Conservation (phyloP, 2,113 vertebrate genomes). For the Chamaea fasciata region DNA sequence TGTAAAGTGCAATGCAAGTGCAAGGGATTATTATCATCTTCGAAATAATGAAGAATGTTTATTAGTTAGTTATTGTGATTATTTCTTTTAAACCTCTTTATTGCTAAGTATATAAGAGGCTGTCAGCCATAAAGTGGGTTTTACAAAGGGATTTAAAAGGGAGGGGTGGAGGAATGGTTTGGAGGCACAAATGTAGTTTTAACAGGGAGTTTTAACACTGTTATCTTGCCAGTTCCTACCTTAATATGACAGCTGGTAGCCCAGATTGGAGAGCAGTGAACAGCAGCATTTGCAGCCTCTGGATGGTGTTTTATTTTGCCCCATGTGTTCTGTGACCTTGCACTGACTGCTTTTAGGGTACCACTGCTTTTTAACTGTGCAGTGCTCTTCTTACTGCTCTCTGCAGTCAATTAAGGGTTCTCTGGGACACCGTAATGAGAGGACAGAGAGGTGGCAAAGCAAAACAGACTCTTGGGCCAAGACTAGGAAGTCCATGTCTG, state of each 20-base stretch:
- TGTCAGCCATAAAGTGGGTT: conserved; percentile 33
- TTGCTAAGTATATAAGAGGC: background rate
- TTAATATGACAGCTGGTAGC: background rate
- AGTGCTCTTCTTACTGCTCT: background rate
- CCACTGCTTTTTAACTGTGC: too few species aligned
- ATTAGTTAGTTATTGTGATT: conserved; percentile 60
- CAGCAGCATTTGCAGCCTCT: background rate
- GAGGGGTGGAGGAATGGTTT: background rate
- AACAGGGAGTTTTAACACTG: background rate
- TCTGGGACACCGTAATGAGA: background rate
- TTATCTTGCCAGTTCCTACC: background rate
- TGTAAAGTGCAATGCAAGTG: conserved; percentile 45
- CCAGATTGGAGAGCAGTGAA: background rate
- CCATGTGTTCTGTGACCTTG: background rate
- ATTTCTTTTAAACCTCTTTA: conserved; percentile 55
- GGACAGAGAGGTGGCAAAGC: background rate
- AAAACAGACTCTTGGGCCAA: fast-evolving
- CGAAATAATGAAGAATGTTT: conserved; percentile 55
- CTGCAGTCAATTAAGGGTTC: background rate
- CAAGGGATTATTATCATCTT: conserved; percentile 51
- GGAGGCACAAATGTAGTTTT: background rate
- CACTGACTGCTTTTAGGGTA: background rate
- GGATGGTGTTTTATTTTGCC: background rate
- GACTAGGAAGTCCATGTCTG: background rate
- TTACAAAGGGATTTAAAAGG: conserved; percentile 27